phyloP scores from a whole-genome alignment of 2,888 invertebrate genomes.

The Disparrhopalites patrizii region DNA sequence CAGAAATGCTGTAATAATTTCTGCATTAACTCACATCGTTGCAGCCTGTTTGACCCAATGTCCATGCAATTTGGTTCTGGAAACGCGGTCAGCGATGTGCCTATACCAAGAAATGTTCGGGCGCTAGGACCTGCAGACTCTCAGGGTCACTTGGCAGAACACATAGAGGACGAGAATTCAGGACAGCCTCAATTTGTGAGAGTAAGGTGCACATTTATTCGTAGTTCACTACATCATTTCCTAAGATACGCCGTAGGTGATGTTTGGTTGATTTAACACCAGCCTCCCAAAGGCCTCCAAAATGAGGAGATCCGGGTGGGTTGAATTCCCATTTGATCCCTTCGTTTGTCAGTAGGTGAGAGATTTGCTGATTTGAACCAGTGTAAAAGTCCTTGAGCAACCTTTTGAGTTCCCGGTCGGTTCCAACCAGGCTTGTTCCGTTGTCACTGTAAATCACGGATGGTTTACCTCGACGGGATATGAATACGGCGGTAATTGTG shows the following conservation, averaged over 20 bases:
- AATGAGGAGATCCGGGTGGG: not conserved
- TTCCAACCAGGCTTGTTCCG: not conserved
- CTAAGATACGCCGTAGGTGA: not conserved
- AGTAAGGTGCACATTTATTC: not conserved
- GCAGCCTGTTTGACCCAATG: not conserved
- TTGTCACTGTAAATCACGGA: not conserved
- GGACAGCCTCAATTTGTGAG: not conserved
- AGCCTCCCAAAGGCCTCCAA: conserved; percentile 9
- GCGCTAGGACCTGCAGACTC: not conserved
- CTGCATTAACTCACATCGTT: conserved; percentile 38
- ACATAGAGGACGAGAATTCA: not conserved
- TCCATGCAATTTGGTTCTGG: not conserved
- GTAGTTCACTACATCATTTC: not conserved
- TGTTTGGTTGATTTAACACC: not conserved
- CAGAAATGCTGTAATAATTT: conserved; percentile 46
- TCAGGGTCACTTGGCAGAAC: not conserved
- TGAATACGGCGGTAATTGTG: conserved; percentile 49
- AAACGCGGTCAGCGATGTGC: not conserved
- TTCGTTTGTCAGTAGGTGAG: not conserved
- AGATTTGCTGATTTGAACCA: not conserved
- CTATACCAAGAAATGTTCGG: not conserved
- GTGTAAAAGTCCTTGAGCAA: not conserved
- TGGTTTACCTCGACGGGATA: conserved; percentile 44
- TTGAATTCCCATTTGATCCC: not conserved
- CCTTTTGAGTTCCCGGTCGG: not conserved